Base-by-base conservation (phyloP, 37 sponge, comb jelly and placozoan species). In the Petrosia ficiformis region DNA sequence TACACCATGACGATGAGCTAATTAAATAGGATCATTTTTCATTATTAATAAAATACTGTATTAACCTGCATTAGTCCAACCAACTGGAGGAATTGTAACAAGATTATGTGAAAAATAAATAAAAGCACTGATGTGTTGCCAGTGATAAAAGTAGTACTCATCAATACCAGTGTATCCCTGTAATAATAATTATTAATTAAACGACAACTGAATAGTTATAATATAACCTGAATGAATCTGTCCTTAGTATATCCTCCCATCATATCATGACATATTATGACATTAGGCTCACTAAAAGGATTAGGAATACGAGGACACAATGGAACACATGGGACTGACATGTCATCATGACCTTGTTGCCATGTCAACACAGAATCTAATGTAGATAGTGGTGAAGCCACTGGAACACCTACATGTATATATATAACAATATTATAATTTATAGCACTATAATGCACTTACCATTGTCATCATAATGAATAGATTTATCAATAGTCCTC, bases 41-140 rank as follows among this genome's bases (percentile, higher is more conserved):
- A 48, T 48, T 48, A 14, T 19, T 48, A 14, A 8, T 48, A 48
- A 48, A 48, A 48, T 48, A 14, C 8, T 48, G 8, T 14, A 19
- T 14, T 48, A 8, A 48, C 54, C 54, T 19, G 82, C 67, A 63
- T 98, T 94, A 33, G 88, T 95, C 99, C 99, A 98, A 8, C 74
- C 59, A n/a, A 88, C 81, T 37, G 99, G 96, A 8, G 99, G 99
- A 30, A 98, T 82, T 25, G 99, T 82, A 44, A 97, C 74, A 33
- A 92, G 85, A 77, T 94, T 94, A 65, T 98, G 99, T 39, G 93
- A 92, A 84, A 98, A 98, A 81, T 98, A 98, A 19, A 98, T 80
- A 71, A 98, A 98, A 16, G 67, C 71, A 24, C 82, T 91, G 0
- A 98, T 87, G 44, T 86, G 73, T 33, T 86, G 84, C 99, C 99